Evolutionary conservation across 1,140 invertebrate genomes (phyloP), one percentile per base, ranked within the genome.

Genomic region (Holcopasites calliopsidis): DNA sequence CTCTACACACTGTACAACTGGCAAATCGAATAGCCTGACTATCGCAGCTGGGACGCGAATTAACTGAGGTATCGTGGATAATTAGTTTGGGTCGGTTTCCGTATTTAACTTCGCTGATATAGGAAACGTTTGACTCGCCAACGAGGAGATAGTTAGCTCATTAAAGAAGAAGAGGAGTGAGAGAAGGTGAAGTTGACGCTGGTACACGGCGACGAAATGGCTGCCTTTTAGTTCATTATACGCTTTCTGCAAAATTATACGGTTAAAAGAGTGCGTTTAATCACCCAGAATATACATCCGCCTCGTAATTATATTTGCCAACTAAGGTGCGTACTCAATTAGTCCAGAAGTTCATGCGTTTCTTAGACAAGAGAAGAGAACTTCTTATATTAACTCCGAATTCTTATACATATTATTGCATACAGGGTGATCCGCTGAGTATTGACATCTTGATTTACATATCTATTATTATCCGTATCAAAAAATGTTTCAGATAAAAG

Each of bases 51-150:
- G 16, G n/a, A 18, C 40, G 21, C 42, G 21, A 28, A 58, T 58
- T 70, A 61, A 64, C 64, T 54, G 47, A 52, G 44, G 57, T 42
- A 50, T 64, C 58, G 33, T 42, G 58, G 33, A 64, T 72, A 64
- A 72, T 52, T 72, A 52, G 70, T 64, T 64, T 31, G 13, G 58
- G 13, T 23, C 33, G 33, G 33, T 23, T 64, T 62, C 18, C 49
- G 58, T 72, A 64, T 72, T 72, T 64, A 42, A 64, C 35, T 62
- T 52, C 8, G n/a, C 38, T 64, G 70, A 64, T 54, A 40, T 44
- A 47, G 47, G 35, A 40, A 58, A 49, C 52, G 62, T 68, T 55
- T 57, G 72, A 57, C 50, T 31, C 42, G 33, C n/a, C 52, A 49
- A 69, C 23, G 44, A 49, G 42, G 40, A 75, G 69, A 55, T 54